Conservation (phyloP, 2,797 vertebrate species). For the Novumbra hubbsi region DNA sequence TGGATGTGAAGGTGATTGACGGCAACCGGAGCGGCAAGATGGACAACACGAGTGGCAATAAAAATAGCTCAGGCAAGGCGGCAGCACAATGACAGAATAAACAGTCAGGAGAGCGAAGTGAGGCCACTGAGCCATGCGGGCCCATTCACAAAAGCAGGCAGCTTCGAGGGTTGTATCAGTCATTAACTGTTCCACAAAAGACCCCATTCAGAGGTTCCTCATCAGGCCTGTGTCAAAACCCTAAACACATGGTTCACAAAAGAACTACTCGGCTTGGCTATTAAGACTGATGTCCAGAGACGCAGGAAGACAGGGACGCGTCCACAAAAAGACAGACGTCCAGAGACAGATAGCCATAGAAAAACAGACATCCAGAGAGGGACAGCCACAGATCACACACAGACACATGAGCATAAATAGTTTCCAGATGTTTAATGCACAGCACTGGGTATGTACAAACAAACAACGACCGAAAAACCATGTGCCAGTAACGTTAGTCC, state of each 20-base stretch:
- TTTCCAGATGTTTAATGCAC: too few relatives aligned
- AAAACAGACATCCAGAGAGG: too few relatives aligned
- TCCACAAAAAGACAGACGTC: too few relatives aligned
- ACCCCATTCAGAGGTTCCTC: slow-evolving; percentile 14
- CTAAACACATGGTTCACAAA: not conserved
- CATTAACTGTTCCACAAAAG: slow-evolving; percentile 21
- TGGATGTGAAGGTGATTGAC: slow-evolving; percentile 10
- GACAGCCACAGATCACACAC: not conserved
- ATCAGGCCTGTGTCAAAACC: not conserved
- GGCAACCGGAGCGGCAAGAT: not conserved
- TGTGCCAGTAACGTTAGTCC: too few relatives aligned
- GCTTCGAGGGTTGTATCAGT: not conserved
- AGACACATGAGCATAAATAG: not conserved
- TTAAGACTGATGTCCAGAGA: not conserved
- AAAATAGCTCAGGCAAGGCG: slow-evolving; percentile 7
- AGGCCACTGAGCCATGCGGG: slow-evolving; percentile 2
- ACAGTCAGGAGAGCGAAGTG: not conserved
- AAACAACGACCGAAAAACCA: too few relatives aligned
- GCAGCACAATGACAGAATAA: slow-evolving; percentile 12
- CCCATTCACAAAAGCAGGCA: slow-evolving; percentile 17
- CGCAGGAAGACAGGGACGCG: too few relatives aligned
- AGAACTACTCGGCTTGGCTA: not conserved
- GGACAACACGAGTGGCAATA: not conserved
- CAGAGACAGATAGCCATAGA: too few relatives aligned
- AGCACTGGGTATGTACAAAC: too few relatives aligned